Conservation (phyloP, 2,113 vertebrate genomes). For the Urocynchramus pylzowi region DNA sequence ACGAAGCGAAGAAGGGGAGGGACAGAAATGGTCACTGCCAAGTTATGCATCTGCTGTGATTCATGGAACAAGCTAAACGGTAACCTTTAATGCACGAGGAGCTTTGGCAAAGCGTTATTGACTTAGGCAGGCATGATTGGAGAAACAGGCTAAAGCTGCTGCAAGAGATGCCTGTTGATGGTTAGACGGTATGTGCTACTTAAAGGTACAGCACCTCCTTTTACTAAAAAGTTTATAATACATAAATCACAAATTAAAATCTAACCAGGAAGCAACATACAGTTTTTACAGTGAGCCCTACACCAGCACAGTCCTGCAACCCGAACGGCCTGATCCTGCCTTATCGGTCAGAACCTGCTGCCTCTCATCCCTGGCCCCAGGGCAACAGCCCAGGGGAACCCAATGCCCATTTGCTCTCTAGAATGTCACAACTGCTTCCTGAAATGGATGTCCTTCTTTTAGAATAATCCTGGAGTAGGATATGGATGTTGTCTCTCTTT, state of each 20-base stretch:
- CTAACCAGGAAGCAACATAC: background rate
- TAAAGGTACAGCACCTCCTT: conserved; percentile 45
- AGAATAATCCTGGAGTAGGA: background rate
- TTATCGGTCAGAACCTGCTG: fast-evolving
- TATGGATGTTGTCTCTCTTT: background rate
- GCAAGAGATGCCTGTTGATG: conserved; percentile 31
- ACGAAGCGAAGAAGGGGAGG: conserved; percentile 71
- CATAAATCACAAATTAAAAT: background rate
- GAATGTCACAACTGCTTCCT: background rate
- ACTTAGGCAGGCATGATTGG: conserved; percentile 65
- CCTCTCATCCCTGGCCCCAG: background rate
- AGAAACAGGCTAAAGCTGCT: conserved; percentile 35
- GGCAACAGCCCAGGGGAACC: background rate
- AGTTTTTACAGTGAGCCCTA: background rate
- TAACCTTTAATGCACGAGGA: conserved; percentile 52
- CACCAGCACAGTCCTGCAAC: background rate
- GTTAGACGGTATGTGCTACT: conserved; percentile 19
- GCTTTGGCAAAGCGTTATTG: conserved; percentile 49
- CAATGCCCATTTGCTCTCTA: fast-evolving
- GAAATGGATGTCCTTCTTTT: background rate
- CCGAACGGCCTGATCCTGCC: background rate
- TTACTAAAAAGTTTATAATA: background rate
- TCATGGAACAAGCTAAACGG: conserved; percentile 70
- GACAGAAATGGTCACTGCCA: conserved; percentile 71
- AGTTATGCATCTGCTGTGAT: conserved; percentile 76